Evolutionary conservation across 2,113 vertebrate genomes (phyloP), one percentile per base, ranked within the genome.

Genomic region (Chlorodrepanis virens): DNA sequence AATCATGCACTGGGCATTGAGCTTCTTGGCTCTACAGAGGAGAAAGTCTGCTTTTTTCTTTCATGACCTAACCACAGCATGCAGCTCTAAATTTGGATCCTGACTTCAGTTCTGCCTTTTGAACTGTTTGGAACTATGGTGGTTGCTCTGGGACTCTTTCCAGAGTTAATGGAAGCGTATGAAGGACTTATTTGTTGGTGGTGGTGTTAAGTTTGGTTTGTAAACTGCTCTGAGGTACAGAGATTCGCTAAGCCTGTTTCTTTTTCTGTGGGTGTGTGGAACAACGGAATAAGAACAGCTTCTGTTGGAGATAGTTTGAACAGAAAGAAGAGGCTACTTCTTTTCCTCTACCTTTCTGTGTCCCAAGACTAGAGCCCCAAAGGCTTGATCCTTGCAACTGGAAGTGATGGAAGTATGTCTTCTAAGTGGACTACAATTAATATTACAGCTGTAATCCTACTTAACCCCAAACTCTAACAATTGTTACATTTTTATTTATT

Each of bases 91-190:
- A 85, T 93, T 93, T 80, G 93, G 72, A 74, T 83, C 42, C 63
- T 93, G 75, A 92, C 80, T 86, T 93, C 71, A 91, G 2, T 80
- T 94, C 75, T 88, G 50, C 84, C 54, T 74, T 80, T 76, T 79
- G 91, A 71, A 37, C 67, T 70, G 63, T 94, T 90, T 94, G 82
- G 82, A 93, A 37, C 24, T 77, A 20, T 70, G 75, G 54, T 83
- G 42, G 75, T 77, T 95, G 59, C 63, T 90, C 52, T 95, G 92
- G 79, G 75, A 79, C 39, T 42, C 35, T 77, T 93, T 95, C 89
- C 78, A 90, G 90, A 86, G 84, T 85, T 96, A 87, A 74, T 85
- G 85, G 47, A 92, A 88, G n/a, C 14, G 14, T 67, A 93, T 96
- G 85, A 96, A 97, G 85, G 79, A 71, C 52, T 10, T 6, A 1